Evolutionary conservation across 2,888 invertebrate genomes (phyloP).

Genomic region (Auanema freiburgensis): DNA sequence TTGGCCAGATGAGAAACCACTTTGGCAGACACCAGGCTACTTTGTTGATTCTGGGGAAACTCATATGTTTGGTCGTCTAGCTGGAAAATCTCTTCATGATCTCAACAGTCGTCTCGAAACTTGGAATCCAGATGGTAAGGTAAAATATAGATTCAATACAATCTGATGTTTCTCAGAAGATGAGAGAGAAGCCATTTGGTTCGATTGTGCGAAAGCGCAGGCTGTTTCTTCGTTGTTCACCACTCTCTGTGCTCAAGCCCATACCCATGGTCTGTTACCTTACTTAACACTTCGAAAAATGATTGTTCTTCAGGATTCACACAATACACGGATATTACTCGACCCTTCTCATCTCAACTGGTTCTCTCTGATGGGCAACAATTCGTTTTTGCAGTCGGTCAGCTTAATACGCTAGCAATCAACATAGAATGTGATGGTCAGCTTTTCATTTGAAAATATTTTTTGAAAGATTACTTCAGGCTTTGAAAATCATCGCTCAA

Average conservation of each 20-base stretch:
- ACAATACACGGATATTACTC: slow-evolving; percentile 84
- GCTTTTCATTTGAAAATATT: neutral
- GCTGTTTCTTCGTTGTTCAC: slow-evolving; percentile 59
- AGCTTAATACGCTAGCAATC: slow-evolving; percentile 78
- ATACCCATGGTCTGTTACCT: slow-evolving; percentile 49
- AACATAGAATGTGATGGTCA: slow-evolving; percentile 55
- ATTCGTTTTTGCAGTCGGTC: slow-evolving; percentile 86
- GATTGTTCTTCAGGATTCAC: slow-evolving; percentile 82
- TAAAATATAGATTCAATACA: neutral
- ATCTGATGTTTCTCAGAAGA: neutral
- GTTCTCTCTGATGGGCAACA: slow-evolving; percentile 83
- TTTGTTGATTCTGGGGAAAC: slow-evolving; percentile 50
- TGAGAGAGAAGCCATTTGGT: slow-evolving; percentile 13
- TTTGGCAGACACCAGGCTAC: slow-evolving; percentile 63
- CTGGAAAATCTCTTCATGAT: slow-evolving; percentile 48
- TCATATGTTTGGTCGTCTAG: slow-evolving; percentile 47
- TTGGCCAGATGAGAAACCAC: slow-evolving; percentile 52
- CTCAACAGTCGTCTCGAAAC: slow-evolving; percentile 35
- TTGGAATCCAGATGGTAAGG: slow-evolving; percentile 30
- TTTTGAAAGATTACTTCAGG: slow-evolving; percentile 21
- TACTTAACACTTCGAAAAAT: neutral
- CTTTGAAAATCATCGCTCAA: slow-evolving; percentile 38
- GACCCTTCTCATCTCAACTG: slow-evolving; percentile 86
- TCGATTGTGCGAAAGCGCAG: slow-evolving; percentile 37
- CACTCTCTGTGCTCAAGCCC: slow-evolving; percentile 61